Evolutionary conservation across 2,888 invertebrate genomes (phyloP), one percentile per base, ranked within the genome.

Genomic region (Megalurothrips usitatus): DNA sequence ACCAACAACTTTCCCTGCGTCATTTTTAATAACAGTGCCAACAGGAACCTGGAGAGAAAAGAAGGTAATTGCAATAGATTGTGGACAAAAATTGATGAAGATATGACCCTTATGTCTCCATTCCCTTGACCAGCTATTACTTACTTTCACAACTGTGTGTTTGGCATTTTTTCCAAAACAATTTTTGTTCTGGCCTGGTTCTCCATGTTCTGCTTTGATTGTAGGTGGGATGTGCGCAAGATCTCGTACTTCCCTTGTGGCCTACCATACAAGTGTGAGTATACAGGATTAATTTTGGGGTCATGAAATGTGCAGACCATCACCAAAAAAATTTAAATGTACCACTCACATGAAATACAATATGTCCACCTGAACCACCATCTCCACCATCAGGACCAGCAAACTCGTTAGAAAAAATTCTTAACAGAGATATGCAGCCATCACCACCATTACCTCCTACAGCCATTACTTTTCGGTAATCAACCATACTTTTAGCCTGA

Each of bases 301-400:
- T 78, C 78, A 68, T 75, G 81, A n/a, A 43, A 43, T 4, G 34
- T 43, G 34, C 6, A 43, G 6, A 6, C 6, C 34, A 43, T 58
- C 14, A 4, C 52, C 9, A 8, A 8, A 19, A 58, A 58, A 58
- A 58, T 17, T 17, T 1, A 58, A 26, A 63, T 52, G 23, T 68
- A 49, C 80, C 48, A 83, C 82, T 82, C 85, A 91, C 91, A 88
- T 91, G 89, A 83, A 98, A 94, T 81, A 98, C 91, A 1, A 99
- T 94, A 88, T 99, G 98, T 0, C 96, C 98, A 0, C 98, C 98
- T 86, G 95, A 92, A 0, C 99, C 99, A 0, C 99, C 99, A 87
- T 99, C 97, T 0, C 98, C 99, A 0, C 98, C 98, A 87, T 97
- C 96, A 0, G 98, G 98, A 0, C 98, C 98, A 0, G 96, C 99